Percentiles rank a stretch among this genome's conserved stretches.
Conservation (phyloP, 2,113 vertebrate genomes). For the Pimephales promelas region DNA sequence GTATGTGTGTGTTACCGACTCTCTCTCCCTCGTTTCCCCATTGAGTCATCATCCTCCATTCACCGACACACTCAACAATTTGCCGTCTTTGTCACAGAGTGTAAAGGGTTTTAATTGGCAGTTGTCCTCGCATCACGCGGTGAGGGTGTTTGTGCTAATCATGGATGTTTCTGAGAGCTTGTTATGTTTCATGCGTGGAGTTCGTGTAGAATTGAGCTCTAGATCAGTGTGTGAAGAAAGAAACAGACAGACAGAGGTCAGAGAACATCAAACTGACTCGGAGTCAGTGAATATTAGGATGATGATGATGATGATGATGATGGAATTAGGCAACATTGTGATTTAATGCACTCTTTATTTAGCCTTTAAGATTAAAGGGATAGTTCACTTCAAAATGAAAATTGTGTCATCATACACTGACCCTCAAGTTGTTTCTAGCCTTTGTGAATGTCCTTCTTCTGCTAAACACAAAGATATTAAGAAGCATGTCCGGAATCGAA, state of each 20-base stretch:
- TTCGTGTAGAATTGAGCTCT: neutral
- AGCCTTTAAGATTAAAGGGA: neutral
- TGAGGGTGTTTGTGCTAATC: slow-evolving; percentile 9
- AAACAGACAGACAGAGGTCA: neutral
- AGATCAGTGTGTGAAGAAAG: slow-evolving; percentile 32
- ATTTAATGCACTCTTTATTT: neutral
- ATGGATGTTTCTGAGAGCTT: neutral
- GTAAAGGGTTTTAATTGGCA: slow-evolving; percentile 75
- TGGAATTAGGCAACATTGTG: neutral
- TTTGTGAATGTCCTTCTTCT: too few species aligned
- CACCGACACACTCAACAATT: slow-evolving; percentile 70
- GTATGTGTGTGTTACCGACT: too few species aligned
- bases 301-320: too few species aligned
- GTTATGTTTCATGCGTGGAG: slow-evolving; percentile 4
- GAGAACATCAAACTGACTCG: neutral
- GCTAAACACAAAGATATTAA: too few species aligned
- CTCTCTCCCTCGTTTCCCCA: slow-evolving; percentile 51
- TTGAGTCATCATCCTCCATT: slow-evolving; percentile 77
- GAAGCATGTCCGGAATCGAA: too few species aligned
- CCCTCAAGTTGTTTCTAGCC: too few species aligned
- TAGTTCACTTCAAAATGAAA: too few species aligned
- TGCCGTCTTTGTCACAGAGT: slow-evolving; percentile 70
- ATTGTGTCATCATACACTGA: too few species aligned
- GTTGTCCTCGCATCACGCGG: slow-evolving; percentile 18
- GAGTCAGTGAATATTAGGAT: neutral